Evolutionary conservation across 2,888 invertebrate genomes (phyloP).

Genomic region (Erebia epiphron): DNA sequence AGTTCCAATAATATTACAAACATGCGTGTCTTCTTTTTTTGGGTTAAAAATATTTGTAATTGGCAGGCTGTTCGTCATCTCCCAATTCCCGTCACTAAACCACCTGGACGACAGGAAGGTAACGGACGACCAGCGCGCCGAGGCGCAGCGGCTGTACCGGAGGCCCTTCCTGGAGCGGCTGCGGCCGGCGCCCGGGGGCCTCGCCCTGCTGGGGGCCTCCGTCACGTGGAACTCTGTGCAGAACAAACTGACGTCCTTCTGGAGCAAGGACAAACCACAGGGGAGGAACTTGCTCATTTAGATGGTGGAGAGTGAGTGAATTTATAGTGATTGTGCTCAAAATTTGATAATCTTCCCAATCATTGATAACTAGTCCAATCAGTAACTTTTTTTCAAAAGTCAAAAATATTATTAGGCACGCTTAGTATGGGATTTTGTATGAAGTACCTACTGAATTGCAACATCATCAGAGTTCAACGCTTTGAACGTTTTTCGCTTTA

Average conservation of each 20-base stretch:
- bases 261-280: conserved; percentile 2
- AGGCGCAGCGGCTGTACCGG: conserved; percentile 85
- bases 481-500: no score
- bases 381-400: no score
- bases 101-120: conserved; percentile 88
- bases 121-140: conserved; percentile 85
- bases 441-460: no score
- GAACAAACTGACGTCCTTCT: background rate
- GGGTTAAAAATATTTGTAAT: background rate
- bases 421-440: no score
- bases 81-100: conserved; percentile 86
- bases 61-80: conserved; percentile 88
- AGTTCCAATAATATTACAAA: no score
- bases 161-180: conserved; percentile 83
- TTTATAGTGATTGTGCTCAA: background rate
- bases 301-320: background rate
- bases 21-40: no score
- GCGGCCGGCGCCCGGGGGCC: conserved; percentile 51
- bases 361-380: no score
- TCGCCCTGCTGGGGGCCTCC: conserved; percentile 5
- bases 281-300: conserved; percentile 13
- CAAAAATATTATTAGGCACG: no score
- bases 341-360: background rate
- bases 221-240: conserved; percentile 9
- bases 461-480: no score